Evolutionary conservation across 2,888 invertebrate species (phyloP), one percentile per base, ranked within the genome.

Genomic region (Cheilosia urbana): DNA sequence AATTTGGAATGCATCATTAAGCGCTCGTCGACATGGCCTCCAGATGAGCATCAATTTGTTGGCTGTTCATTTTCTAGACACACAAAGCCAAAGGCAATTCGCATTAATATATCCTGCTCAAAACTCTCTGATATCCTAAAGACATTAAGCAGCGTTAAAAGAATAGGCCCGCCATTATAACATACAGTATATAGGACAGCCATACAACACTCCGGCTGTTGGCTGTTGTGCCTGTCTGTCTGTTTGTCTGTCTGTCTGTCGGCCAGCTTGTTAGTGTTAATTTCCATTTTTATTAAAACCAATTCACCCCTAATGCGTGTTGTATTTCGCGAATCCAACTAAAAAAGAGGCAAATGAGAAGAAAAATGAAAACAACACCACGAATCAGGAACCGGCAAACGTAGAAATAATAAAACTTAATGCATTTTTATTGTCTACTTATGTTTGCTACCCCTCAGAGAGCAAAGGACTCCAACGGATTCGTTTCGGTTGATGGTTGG

Each of bases 381-480:
- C 49, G 40, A 49, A 49, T 60, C 24, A 34, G 47, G 15, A 62
- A 30, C 15, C 13, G 34, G 47, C 11, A 66, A 80, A 76, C 75
- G 69, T 80, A 79, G 69, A 84, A 75, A 84, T 76, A 84, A 76
- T 80, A 75, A 80, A 84, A 79, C 60, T 84, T 76, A 84, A 84
- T 84, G 84, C 84, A 84, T 84, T 84, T 84, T 84, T 84, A 84
- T 84, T 84, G 84, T 84, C 84, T 79, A 76, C 75, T 84, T 84
- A 79, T 75, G 84, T 27, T 27, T 27, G 27, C 7, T 27, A 27
- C 0, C 27, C 27, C 27, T 27, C 27, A n/a, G 15, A 5, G 45
- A 45, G n/a, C 6, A 17, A 45, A 45, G 17, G 40, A 42, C 40
- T 13, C 42, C 40, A 45, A 63, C 55, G 53, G 83, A 83, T 68